Evolutionary conservation across 2,797 vertebrate species (phyloP).

Genomic region (Anolis apletophallus): DNA sequence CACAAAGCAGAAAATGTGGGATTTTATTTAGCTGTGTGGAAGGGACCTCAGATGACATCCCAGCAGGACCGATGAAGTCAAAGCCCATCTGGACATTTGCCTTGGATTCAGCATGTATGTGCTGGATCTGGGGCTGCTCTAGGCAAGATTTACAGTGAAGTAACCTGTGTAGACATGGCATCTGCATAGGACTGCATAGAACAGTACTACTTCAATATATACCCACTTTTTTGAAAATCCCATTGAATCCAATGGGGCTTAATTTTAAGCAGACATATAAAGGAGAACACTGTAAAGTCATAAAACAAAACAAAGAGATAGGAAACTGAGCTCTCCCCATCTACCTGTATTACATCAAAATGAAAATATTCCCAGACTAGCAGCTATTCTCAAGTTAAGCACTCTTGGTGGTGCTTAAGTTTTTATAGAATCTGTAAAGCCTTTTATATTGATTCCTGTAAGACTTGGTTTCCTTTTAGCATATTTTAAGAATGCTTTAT

Average conservation of each 20-base stretch:
- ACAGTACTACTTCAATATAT: neutral
- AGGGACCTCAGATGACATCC: too few relatives aligned
- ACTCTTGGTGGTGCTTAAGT: neutral
- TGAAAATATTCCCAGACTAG: too few relatives aligned
- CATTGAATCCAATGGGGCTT: neutral
- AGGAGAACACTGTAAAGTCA: neutral
- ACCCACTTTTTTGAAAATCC: too few relatives aligned
- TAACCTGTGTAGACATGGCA: too few relatives aligned
- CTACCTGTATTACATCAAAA: neutral
- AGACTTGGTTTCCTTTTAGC: neutral
- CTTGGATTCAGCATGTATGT: too few relatives aligned
- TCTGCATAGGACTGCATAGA: neutral
- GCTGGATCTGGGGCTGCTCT: too few relatives aligned
- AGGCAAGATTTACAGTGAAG: too few relatives aligned
- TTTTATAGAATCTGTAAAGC: neutral
- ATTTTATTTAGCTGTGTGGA: too few relatives aligned
- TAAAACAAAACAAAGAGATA: neutral
- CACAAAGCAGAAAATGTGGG: too few relatives aligned
- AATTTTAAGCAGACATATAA: neutral
- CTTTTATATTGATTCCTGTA: constrained; percentile 18
- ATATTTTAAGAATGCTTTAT: neutral
- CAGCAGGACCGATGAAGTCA: too few relatives aligned
- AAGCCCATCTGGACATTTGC: too few relatives aligned
- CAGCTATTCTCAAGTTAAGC: neutral
- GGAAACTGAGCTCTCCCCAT: neutral